These are phyloP conservation scores for Pipistrellus pipistrellus DNA, from an alignment of 2,797 vertebrate genomes.

Conservation along the genomic window DNA sequence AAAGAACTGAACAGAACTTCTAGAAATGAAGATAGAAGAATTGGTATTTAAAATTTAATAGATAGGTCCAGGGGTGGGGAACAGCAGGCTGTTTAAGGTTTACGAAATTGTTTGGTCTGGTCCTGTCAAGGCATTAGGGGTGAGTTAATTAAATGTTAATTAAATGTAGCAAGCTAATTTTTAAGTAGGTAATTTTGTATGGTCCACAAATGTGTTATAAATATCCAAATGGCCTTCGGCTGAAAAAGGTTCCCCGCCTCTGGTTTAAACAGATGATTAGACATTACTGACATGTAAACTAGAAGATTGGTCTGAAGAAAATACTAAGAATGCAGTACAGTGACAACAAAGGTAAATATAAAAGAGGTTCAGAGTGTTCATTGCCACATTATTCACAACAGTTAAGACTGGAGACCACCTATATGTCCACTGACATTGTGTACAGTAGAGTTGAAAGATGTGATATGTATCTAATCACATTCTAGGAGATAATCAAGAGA, in stretches of 20 bases:
- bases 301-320: constrained; percentile 27
- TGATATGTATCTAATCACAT: background rate
- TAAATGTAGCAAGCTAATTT: no score
- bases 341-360: background rate
- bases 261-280: background rate
- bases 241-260: no score
- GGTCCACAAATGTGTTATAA: no score
- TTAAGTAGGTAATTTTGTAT: no score
- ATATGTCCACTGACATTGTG: background rate
- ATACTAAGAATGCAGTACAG: constrained; percentile 8
- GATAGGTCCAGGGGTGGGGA: background rate
- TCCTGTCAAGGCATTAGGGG: no score
- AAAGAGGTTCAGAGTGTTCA: background rate
- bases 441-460: background rate
- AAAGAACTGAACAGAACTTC: constrained; percentile 7
- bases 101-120: no score
- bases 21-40: background rate
- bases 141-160: no score
- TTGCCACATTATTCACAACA: background rate
- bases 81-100: no score
- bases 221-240: no score
- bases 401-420: no score
- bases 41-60: background rate
- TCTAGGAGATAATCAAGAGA: background rate
- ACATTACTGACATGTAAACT: background rate